These are phyloP conservation scores for Agonum fuliginosum DNA, from an alignment of 2,888 invertebrate species.

Conservation along the genomic window DNA sequence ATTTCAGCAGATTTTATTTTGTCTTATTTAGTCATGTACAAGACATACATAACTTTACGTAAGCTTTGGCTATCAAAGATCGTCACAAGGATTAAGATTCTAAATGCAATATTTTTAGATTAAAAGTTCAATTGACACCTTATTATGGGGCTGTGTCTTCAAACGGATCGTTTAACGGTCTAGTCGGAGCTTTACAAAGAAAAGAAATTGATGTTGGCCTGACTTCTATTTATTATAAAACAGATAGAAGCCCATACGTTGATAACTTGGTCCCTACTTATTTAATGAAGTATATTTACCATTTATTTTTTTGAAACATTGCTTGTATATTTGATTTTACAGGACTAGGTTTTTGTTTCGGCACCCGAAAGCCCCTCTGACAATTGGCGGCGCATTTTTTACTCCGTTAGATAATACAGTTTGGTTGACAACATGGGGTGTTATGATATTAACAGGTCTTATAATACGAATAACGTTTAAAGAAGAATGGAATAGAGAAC, in stretches of 20 bases:
- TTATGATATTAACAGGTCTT: slow-evolving; percentile 37
- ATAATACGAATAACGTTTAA: slow-evolving; percentile 38
- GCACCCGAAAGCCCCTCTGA: slow-evolving; percentile 76
- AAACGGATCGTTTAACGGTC: slow-evolving; percentile 79
- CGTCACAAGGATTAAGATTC: too few relatives aligned
- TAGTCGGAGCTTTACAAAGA: slow-evolving; percentile 77
- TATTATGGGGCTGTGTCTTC: slow-evolving; percentile 79
- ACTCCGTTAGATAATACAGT: slow-evolving; percentile 33
- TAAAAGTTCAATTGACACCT: slow-evolving; percentile 72
- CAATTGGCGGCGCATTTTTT: slow-evolving; percentile 46
- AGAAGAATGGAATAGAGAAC: slow-evolving; percentile 31
- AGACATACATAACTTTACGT: slow-evolving; percentile 82
- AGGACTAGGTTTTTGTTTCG: slow-evolving; percentile 82
- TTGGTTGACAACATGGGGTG: slow-evolving; percentile 63
- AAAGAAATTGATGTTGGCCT: slow-evolving; percentile 79
- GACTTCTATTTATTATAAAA: slow-evolving; percentile 79
- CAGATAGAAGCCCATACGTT: slow-evolving; percentile 74
- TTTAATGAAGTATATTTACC: slow-evolving; percentile 29
- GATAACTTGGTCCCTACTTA: slow-evolving; percentile 63
- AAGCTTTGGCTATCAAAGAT: too few relatives aligned
- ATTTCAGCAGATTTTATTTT: slow-evolving; percentile 22
- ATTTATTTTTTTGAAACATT: not conserved
- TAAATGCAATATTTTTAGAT: slow-evolving; percentile 68
- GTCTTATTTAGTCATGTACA: slow-evolving; percentile 12
- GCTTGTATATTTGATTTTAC: slow-evolving; percentile 61